Base-by-base conservation (phyloP, 1,140 invertebrate species). In the Venturia canescens region DNA sequence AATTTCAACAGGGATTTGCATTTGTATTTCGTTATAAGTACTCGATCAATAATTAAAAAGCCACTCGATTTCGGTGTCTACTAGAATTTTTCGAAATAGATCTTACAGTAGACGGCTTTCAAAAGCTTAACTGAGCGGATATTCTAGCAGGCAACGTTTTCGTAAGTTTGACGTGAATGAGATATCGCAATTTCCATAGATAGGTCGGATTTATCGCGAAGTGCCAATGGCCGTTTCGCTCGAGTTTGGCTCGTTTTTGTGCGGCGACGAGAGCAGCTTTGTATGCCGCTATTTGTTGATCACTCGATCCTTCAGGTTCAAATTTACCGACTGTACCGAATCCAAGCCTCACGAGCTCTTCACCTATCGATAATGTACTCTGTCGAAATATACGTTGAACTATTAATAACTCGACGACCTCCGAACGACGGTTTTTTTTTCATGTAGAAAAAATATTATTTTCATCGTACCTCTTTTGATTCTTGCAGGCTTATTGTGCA, bases 181-280 rank as follows among this genome's bases (percentile, higher is more conserved):
- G 66, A 80, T 86, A 86, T 80, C 86, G 84, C 0, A 88, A 26
- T 79, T 81, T 90, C 91, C 91, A 92, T 1, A 84, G 27, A 9
- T 89, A 7, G 0, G 87, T 91, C 27, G 91, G 88, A 5, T 88
- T 84, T 82, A 89, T 92, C 76, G 88, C 85, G 78, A 91, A 92
- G 50, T 92, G 92, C 89, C 92, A 93, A 1, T 91, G 71, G n/a
- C 93, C 93, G 80, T 93, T 90, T 89, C 92, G 84, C 83, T 91
- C 91, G 15, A 86, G 81, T 79, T 88, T 79, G 0, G 92, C 92
- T 83, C 80, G 84, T 80, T 89, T 90, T 85, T 93, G 88, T 9
- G 92, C 92, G 0, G 76, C 80, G 63, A 86, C 74, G 38, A 93
- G 80, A 66, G 86, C 80, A 26, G 87, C 88, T 78, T 87, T 84